Evolutionary conservation across 2,888 invertebrate species (phyloP).

Genomic region (Amorpha juglandis): DNA sequence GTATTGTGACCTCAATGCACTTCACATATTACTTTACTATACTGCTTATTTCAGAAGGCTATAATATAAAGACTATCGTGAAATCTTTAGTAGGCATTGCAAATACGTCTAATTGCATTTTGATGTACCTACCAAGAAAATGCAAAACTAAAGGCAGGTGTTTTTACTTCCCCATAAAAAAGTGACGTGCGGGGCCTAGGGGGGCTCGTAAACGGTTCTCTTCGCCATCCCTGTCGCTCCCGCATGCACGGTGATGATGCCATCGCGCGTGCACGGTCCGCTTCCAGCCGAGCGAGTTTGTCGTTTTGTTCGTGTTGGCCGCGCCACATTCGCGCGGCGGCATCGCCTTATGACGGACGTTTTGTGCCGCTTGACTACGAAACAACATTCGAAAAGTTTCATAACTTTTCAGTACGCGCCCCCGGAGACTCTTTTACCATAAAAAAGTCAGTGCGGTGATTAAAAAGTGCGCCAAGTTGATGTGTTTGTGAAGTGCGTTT

Average conservation of each 20-base stretch:
- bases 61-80: not conserved
- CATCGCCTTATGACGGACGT: constrained; percentile 62
- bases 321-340: constrained; percentile 63
- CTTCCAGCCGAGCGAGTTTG: constrained; percentile 45
- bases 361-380: constrained; percentile 50
- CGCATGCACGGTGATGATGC: constrained; percentile 39
- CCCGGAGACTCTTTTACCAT: constrained; percentile 56
- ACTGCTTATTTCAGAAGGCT: not conserved
- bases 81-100: not conserved
- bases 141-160: constrained; percentile 51
- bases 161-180: constrained; percentile 61
- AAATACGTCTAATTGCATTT: constrained; percentile 12
- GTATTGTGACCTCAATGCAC: constrained; percentile 2
- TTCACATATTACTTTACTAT: not conserved
- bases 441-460: constrained; percentile 69
- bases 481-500: constrained; percentile 72
- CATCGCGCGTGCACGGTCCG: constrained; percentile 61
- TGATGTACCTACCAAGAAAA: not conserved
- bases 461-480: constrained; percentile 57
- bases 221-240: constrained; percentile 48
- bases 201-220: constrained; percentile 61
- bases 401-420: constrained; percentile 68
- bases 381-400: constrained; percentile 74
- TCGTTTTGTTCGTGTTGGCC: constrained; percentile 59
- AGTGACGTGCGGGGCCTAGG: constrained; percentile 49